A percentile compares a stretch with the other conserved stretches of the same genome.
Evolutionary conservation across 2,888 invertebrate genomes (phyloP).

Genomic region (Nephrotoma flavescens): DNA sequence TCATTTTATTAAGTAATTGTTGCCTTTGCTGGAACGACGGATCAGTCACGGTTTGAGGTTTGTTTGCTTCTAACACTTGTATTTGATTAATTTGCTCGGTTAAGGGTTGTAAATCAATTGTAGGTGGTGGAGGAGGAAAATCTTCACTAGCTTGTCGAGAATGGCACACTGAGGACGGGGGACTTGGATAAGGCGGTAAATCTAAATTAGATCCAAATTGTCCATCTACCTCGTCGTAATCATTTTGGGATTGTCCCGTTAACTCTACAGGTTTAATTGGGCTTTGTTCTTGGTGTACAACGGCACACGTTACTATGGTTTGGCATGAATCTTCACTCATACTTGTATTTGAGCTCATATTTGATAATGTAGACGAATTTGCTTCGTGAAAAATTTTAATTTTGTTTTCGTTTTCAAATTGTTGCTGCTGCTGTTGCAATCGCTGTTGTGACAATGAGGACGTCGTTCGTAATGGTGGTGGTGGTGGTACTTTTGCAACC

Average conservation of each 20-base stretch:
- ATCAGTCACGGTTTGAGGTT: slow-evolving; percentile 29
- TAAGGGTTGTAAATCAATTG: slow-evolving; percentile 50
- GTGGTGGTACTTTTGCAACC: slow-evolving; percentile 70
- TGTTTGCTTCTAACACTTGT: slow-evolving; percentile 25
- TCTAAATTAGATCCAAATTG: slow-evolving; percentile 34
- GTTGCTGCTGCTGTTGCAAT: slow-evolving; percentile 22
- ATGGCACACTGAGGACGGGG: slow-evolving; percentile 59
- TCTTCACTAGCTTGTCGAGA: slow-evolving; percentile 79
- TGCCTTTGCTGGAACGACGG: slow-evolving; percentile 50
- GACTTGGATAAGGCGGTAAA: slow-evolving; percentile 69
- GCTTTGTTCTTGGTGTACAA: slow-evolving; percentile 71
- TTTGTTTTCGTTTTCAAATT: slow-evolving; percentile 26
- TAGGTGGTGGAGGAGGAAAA: slow-evolving; percentile 78
- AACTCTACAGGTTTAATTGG: slow-evolving; percentile 39
- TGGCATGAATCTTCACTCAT: slow-evolving; percentile 38
- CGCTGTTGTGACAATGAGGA: slow-evolving; percentile 49
- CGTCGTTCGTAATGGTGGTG: slow-evolving; percentile 74
- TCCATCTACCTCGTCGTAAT: slow-evolving; percentile 48
- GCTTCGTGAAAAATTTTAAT: slow-evolving; percentile 28
- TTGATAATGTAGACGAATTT: slow-evolving; percentile 28
- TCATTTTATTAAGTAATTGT: slow-evolving; percentile 33
- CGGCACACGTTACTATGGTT: slow-evolving; percentile 61
- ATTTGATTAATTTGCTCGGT: slow-evolving; percentile 44
- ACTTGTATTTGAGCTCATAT: slow-evolving; percentile 31
- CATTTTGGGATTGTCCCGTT: slow-evolving; percentile 32